Evolutionary conservation across 2,888 invertebrate genomes (phyloP), one percentile per base, ranked within the genome.

Genomic region (Crossocerus cetratus): DNA sequence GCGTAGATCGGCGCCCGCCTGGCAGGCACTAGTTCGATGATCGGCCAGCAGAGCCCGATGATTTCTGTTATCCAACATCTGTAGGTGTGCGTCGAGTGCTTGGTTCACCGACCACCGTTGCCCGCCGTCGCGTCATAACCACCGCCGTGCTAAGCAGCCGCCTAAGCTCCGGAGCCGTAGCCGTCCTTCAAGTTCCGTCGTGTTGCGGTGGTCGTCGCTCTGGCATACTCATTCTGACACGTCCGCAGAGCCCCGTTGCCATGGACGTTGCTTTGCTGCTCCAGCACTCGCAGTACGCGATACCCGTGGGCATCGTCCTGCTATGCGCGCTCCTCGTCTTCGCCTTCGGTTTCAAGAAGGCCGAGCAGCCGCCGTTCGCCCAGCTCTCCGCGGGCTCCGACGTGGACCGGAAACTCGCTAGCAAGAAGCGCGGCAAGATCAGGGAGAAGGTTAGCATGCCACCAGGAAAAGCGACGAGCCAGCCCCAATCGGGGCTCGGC

Each of bases 341-440:
- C 91, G 93, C 93, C 78, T 95, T 95, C 90, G 95, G 95, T 77
- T 95, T 96, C 91, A 95, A 94, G 91, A 93, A 94, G 76, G 94
- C 95, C 81, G 94, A 94, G 90, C 95, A 95, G 91, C 96, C 96
- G 87, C 94, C 95, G 87, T 95, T 95, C 90, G 94, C 94, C 87
- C 94, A 95, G 90, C 91, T 95, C 76, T 92, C 93, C 54, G 90
- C 92, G 81, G 91, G 92, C 79, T 86, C 92, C 81, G 91, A 89
- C 83, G 94, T 94, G 88, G 94, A 95, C 86, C 93, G 93, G 89
- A 95, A 94, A 91, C 92, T 93, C 77, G 92, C 93, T 84, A 93
- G 91, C 85, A 94, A 94, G 91, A 95, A 94, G 90, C 92, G 93
- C 84, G 90, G 83, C 80, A 94, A 94, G 92, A 92, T 91, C 83